Conservation (phyloP, 1,140 invertebrate species). For the Trialeurodes vaporariorum region DNA sequence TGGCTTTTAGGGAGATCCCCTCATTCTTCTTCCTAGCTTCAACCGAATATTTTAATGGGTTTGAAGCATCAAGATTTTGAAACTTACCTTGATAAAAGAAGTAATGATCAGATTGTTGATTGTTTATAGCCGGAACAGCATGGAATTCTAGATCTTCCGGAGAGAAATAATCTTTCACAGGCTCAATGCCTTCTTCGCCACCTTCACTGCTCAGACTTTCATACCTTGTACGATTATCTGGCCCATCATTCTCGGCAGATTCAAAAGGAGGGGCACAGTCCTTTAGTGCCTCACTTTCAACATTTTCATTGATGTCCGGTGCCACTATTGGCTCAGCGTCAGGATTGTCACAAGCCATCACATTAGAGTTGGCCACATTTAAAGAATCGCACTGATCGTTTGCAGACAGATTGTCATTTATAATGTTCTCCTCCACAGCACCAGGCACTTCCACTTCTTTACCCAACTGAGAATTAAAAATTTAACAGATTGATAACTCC, state of each 20-base stretch:
- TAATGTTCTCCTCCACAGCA: background rate
- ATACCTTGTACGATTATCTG: background rate
- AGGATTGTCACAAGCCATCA: no score
- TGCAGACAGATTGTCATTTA: background rate
- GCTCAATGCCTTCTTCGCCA: background rate
- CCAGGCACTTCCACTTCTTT: no score
- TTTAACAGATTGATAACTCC: no score
- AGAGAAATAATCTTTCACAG: background rate
- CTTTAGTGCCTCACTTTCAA: background rate
- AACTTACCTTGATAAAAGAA: background rate
- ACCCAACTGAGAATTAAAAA: no score
- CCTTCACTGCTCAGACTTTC: background rate
- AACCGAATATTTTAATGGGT: no score
- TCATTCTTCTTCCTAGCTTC: no score
- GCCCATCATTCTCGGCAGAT: no score
- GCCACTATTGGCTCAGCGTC: no score
- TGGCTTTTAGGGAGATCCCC: no score
- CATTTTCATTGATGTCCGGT: background rate
- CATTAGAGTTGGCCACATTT: no score
- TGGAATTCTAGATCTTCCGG: background rate
- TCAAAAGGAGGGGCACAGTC: no score
- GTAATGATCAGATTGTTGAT: background rate
- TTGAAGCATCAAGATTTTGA: background rate
- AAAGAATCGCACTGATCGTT: background rate
- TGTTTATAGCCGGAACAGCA: background rate